Conservation (phyloP, 1,140 invertebrate genomes). For the Stenopsyche tienmushanensis region DNA sequence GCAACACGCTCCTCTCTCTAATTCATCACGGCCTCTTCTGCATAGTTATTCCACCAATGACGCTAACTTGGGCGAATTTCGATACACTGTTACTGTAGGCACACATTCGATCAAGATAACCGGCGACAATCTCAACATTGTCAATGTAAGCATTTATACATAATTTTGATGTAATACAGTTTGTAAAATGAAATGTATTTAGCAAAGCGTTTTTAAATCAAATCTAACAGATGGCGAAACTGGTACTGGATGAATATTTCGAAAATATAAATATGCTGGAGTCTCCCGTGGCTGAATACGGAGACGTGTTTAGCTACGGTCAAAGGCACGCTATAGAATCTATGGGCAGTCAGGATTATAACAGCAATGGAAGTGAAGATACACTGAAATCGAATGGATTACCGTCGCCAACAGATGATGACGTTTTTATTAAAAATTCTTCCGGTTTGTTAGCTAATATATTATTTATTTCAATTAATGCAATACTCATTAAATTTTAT, state of each 20-base stretch:
- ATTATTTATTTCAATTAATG: not conserved
- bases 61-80: constrained; percentile 80
- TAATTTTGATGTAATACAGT: constrained; percentile 8
- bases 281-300: constrained; percentile 46
- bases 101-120: constrained; percentile 77
- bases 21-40: constrained; percentile 61
- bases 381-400: constrained; percentile 30
- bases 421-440: constrained; percentile 36
- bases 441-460: constrained; percentile 22
- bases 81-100: constrained; percentile 80
- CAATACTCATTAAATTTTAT: not conserved
- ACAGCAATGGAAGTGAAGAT: constrained; percentile 32
- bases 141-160: constrained; percentile 62
- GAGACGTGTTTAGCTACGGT: constrained; percentile 55
- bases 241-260: constrained; percentile 84
- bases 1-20: constrained; percentile 53
- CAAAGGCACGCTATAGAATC: constrained; percentile 48
- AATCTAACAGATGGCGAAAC: constrained; percentile 70
- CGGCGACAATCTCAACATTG: constrained; percentile 77
- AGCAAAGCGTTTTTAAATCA: not conserved
- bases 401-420: constrained; percentile 36
- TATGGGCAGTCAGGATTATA: constrained; percentile 21
- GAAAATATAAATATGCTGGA: constrained; percentile 36
- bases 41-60: constrained; percentile 82
- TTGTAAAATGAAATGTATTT: constrained; percentile 10